Conservation (phyloP, 2,888 invertebrate species). For the Caenorhabditis afra region DNA sequence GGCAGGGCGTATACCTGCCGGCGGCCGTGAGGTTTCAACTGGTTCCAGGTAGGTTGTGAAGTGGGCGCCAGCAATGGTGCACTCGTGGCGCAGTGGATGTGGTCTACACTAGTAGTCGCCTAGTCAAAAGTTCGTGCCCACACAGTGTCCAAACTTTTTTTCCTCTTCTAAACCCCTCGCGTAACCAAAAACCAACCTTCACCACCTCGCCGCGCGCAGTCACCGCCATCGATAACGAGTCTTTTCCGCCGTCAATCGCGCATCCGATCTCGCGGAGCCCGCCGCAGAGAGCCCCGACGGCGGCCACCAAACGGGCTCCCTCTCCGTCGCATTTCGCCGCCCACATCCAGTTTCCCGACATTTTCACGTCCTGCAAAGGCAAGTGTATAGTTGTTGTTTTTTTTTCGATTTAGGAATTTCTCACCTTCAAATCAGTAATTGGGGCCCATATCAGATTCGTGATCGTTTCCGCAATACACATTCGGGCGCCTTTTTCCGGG, state of each 20-base stretch:
- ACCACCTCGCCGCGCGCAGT: slow-evolving; percentile 84
- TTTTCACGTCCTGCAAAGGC: slow-evolving; percentile 89
- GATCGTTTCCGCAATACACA: slow-evolving; percentile 94
- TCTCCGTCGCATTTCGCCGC: slow-evolving; percentile 94
- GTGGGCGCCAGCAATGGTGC: neutral
- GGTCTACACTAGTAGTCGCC: too few relatives aligned
- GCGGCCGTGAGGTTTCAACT: neutral
- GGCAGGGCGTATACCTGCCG: slow-evolving; percentile 1
- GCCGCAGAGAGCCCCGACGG: slow-evolving; percentile 91
- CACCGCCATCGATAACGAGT: slow-evolving; percentile 97
- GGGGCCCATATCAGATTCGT: slow-evolving; percentile 91
- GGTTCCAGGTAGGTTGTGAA: neutral
- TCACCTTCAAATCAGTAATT: slow-evolving; percentile 83
- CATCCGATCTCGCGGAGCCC: slow-evolving; percentile 90
- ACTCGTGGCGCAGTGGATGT: neutral
- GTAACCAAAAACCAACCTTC: slow-evolving; percentile 46
- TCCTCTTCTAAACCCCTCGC: neutral
- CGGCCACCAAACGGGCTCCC: slow-evolving; percentile 90
- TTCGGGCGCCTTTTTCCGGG: slow-evolving; percentile 90
- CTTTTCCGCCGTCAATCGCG: slow-evolving; percentile 96
- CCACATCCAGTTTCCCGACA: slow-evolving; percentile 99
- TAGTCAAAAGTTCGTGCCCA: too few relatives aligned
- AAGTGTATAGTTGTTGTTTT: neutral
- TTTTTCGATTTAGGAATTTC: neutral
- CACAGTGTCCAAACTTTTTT: too few relatives aligned